phyloP scores from a whole-genome alignment of 2,888 invertebrate genomes.

The Mythimna lalbum region DNA sequence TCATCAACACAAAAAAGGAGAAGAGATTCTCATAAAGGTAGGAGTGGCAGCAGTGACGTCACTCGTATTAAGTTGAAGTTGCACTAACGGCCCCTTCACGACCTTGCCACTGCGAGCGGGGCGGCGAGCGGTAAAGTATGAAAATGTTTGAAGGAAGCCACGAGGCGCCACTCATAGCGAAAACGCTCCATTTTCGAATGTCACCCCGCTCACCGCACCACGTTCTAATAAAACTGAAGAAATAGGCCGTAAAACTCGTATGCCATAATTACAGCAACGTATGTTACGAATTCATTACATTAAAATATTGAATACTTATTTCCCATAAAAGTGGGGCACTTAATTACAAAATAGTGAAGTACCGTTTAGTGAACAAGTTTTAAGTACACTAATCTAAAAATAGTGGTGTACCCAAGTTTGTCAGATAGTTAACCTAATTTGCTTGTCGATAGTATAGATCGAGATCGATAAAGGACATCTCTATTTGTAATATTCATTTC shows the following conservation, averaged over 20 bases:
- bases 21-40: not conserved
- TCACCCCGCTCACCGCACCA: no score
- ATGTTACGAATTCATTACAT: constrained; percentile 8
- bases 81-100: no score
- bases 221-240: no score
- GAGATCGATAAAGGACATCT: constrained; percentile 52
- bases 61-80: no score
- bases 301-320: constrained; percentile 20
- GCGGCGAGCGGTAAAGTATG: no score
- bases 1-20: not conserved
- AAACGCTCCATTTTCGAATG: no score
- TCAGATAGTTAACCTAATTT: constrained; percentile 54
- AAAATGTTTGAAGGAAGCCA: no score
- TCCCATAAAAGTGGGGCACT: constrained; percentile 7
- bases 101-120: no score
- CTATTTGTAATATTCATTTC: constrained; percentile 41
- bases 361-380: constrained; percentile 9
- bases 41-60: not conserved
- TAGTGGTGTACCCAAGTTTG: constrained; percentile 29
- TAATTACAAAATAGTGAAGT: constrained; percentile 56
- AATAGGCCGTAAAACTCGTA: not conserved
- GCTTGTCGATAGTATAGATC: constrained; percentile 43
- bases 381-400: constrained; percentile 32
- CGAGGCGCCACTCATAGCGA: no score
- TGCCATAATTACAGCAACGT: not conserved